These are phyloP conservation scores for Mystacides longicornis DNA, from an alignment of 2,888 invertebrate species.

Conservation along the genomic window DNA sequence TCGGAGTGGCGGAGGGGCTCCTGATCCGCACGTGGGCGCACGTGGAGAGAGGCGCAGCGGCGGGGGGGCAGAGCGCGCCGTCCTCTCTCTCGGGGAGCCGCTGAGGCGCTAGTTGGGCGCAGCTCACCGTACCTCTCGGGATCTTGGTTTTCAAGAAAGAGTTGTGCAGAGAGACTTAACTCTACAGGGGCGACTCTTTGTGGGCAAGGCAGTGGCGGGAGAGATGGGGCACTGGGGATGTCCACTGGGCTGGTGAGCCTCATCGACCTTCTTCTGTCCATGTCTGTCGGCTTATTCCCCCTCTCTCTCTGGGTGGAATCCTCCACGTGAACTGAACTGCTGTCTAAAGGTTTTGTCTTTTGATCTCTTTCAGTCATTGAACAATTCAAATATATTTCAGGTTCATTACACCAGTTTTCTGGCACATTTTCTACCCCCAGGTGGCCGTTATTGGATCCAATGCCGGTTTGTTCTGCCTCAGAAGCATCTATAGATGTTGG, in stretches of 20 bases:
- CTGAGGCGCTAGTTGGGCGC: conserved; percentile 9
- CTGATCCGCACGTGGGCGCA: not conserved
- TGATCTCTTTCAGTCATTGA: too few species aligned
- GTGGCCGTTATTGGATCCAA: too few species aligned
- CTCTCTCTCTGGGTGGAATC: not conserved
- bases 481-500: too few species aligned
- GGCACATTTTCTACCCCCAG: too few species aligned
- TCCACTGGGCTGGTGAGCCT: conserved; percentile 18
- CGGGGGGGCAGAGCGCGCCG: conserved; percentile 2
- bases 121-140: conserved; percentile 4
- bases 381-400: too few species aligned
- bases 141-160: conserved; percentile 21
- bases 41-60: conserved; percentile 9
- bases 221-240: conserved; percentile 14
- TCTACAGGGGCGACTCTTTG: too few species aligned
- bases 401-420: too few species aligned
- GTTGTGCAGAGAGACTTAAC: conserved; percentile 20
- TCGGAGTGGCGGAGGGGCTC: too few species aligned
- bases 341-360: too few species aligned
- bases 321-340: too few species aligned
- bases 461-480: too few species aligned
- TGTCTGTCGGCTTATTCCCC: not conserved
- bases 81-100: conserved; percentile 16
- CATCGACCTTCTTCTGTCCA: conserved; percentile 22
- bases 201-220: conserved; percentile 12